Conservation (phyloP, 2,888 invertebrate species). For the Ormyrus labotus region DNA sequence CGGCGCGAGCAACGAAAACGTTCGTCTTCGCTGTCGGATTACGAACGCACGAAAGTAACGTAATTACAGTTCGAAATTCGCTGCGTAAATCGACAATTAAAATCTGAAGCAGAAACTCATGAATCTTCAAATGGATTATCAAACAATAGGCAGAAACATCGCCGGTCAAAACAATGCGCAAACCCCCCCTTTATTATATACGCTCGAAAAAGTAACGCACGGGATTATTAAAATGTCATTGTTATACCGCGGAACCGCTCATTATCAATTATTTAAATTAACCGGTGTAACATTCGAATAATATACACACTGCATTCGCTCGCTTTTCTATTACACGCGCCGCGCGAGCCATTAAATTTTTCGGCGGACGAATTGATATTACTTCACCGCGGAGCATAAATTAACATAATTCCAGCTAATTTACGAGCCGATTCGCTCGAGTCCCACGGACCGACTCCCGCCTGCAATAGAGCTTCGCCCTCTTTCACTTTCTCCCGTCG, state of each 20-base stretch:
- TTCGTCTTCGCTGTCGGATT: no score
- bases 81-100: no score
- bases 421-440: conserved; percentile 37
- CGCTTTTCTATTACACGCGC: conserved; percentile 1
- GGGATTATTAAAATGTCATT: conserved; percentile 6
- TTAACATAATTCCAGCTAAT: conserved; percentile 50
- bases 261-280: conserved; percentile 36
- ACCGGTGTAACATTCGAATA: neutral
- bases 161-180: conserved; percentile 1
- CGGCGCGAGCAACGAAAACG: no score
- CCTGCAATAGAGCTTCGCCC: conserved; percentile 3
- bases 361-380: conserved; percentile 34
- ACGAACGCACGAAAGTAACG: no score
- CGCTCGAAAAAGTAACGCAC: neutral
- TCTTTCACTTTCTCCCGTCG: conserved; percentile 34
- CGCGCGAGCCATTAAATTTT: neutral
- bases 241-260: neutral
- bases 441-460: conserved; percentile 18
- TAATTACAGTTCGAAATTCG: no score
- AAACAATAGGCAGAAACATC: conserved; percentile 11
- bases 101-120: no score
- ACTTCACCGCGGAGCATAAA: conserved; percentile 38
- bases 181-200: no score
- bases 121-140: neutral
- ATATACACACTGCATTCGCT: neutral